phyloP scores from a whole-genome alignment of 2,888 invertebrate species.

The Eretmocerus hayati region DNA sequence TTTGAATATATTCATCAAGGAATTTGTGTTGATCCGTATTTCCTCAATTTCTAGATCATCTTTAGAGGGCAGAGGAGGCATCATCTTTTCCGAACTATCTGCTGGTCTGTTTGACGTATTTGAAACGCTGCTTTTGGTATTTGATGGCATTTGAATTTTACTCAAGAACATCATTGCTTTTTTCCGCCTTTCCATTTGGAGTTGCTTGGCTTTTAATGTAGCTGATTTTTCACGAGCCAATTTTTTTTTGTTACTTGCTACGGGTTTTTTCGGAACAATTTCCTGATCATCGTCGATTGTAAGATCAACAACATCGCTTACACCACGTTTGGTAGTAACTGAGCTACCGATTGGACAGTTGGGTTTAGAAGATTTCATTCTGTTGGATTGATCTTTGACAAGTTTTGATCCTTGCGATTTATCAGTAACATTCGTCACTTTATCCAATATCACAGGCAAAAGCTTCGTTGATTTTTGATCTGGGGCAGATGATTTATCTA shows the following conservation, averaged over 20 bases:
- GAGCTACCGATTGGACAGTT: too few relatives aligned
- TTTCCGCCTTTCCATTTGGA: conserved; percentile 68
- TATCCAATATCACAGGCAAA: too few relatives aligned
- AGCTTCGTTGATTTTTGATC: not conserved
- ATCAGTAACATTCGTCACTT: not conserved
- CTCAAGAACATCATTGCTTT: conserved; percentile 76
- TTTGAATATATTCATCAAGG: conserved; percentile 39
- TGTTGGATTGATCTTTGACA: conserved; percentile 24
- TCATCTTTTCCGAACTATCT: conserved; percentile 28
- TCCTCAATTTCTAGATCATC: conserved; percentile 29
- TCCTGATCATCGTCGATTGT: conserved; percentile 43
- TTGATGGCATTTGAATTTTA: conserved; percentile 44
- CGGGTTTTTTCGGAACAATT: conserved; percentile 41
- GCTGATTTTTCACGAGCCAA: conserved; percentile 52
- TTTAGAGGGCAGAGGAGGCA: conserved; percentile 37
- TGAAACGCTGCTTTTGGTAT: conserved; percentile 5
- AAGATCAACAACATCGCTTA: conserved; percentile 40
- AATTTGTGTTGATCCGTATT: conserved; percentile 28
- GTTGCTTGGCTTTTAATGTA: conserved; percentile 48
- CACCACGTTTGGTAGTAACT: too few relatives aligned
- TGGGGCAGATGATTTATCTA: not conserved
- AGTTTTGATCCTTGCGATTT: conserved; percentile 21
- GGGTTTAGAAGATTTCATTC: not conserved
- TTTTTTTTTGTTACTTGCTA: conserved; percentile 56
- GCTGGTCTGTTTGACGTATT: not conserved